A percentile compares a stretch with the other conserved stretches of the same genome.
phyloP scores from a whole-genome alignment of 2,888 invertebrate genomes.

The Tuta absoluta region DNA sequence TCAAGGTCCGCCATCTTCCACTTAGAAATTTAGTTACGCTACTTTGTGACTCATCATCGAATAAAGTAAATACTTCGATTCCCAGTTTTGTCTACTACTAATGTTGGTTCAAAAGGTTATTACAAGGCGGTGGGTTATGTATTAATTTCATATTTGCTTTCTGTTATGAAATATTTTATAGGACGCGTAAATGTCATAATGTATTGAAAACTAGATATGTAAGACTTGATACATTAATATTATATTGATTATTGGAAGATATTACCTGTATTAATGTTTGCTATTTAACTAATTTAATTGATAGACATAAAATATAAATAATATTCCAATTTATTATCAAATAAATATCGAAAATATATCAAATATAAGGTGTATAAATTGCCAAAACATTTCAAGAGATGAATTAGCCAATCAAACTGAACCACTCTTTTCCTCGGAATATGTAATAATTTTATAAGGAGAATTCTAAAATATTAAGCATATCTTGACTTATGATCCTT shows the following conservation, averaged over 20 bases:
- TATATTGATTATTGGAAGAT: conserved; percentile 6
- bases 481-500: too few species aligned
- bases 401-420: neutral
- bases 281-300: neutral
- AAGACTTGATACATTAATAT: neutral
- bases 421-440: too few species aligned
- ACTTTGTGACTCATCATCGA: too few species aligned
- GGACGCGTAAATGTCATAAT: neutral
- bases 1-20: too few species aligned
- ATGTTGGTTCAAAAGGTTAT: neutral
- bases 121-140: neutral
- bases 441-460: too few species aligned
- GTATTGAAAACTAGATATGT: conserved; percentile 5
- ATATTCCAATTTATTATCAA: neutral
- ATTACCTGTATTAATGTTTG: neutral
- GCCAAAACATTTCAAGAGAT: too few species aligned
- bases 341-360: neutral
- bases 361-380: neutral
- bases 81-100: too few species aligned
- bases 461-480: too few species aligned
- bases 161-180: neutral
- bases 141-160: neutral
- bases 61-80: too few species aligned
- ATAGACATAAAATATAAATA: neutral
- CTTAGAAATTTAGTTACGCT: too few species aligned